A percentile compares a stretch with the other conserved stretches of the same genome.
Evolutionary conservation across 2,888 invertebrate species (phyloP).

Genomic region (Geophilus truncorum): DNA sequence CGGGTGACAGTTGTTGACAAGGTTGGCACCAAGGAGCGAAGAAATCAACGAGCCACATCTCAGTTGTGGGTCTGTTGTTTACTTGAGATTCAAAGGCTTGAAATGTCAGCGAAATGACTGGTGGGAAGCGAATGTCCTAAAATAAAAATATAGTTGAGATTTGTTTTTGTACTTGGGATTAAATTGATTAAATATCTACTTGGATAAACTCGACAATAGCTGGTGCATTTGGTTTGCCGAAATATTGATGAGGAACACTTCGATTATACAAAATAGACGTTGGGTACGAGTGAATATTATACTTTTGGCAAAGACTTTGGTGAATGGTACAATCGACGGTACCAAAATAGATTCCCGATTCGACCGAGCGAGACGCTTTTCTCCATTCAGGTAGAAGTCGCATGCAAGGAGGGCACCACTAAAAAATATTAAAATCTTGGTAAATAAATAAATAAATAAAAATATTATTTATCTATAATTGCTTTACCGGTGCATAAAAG

Average conservation of each 20-base stretch:
- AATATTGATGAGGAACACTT: conserved; percentile 54
- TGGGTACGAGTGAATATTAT: conserved; percentile 63
- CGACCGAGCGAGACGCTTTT: conserved; percentile 55
- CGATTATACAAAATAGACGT: conserved; percentile 64
- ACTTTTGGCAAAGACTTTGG: conserved; percentile 54
- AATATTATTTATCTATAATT: not conserved
- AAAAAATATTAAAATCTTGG: too few species aligned
- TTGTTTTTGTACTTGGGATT: too few species aligned
- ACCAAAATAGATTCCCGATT: conserved; percentile 55
- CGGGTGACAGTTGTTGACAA: conserved; percentile 63
- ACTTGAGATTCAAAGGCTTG: conserved; percentile 56
- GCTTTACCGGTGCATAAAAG: conserved; percentile 62
- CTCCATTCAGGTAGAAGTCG: conserved; percentile 63
- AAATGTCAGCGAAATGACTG: conserved; percentile 57
- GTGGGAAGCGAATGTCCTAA: conserved; percentile 50
- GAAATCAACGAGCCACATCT: conserved; percentile 66
- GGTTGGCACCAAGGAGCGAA: conserved; percentile 71
- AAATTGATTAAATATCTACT: too few species aligned
- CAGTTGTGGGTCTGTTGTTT: conserved; percentile 53
- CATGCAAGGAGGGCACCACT: conserved; percentile 72
- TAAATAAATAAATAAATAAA: too few species aligned
- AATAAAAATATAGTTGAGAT: too few species aligned
- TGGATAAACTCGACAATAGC: conserved; percentile 62
- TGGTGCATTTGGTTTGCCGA: conserved; percentile 57
- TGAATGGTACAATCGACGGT: conserved; percentile 66